Conservation (phyloP, 2,113 vertebrate species). For the Prunella fulvescens region DNA sequence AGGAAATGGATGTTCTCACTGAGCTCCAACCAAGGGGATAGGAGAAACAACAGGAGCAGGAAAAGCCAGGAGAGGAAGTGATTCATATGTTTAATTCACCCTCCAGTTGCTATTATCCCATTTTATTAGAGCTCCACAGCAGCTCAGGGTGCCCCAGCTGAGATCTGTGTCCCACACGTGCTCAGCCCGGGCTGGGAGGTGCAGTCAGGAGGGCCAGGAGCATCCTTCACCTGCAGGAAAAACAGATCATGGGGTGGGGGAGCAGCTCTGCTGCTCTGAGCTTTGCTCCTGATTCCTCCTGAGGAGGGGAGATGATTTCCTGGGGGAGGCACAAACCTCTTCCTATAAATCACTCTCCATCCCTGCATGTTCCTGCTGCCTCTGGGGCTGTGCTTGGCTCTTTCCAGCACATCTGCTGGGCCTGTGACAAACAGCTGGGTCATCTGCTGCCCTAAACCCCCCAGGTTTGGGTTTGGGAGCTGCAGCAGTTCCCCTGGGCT, state of each 20-base stretch:
- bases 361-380: fast-evolving
- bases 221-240: neutral
- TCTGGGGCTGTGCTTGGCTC: neutral
- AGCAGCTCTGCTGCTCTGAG: neutral
- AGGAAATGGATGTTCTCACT: neutral
- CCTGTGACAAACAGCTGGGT: neutral
- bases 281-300: neutral
- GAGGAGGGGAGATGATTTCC: neutral
- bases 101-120: neutral
- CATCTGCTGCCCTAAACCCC: neutral
- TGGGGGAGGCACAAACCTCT: neutral
- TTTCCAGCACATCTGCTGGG: neutral
- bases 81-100: constrained; percentile 42
- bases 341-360: neutral
- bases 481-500: neutral
- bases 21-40: neutral
- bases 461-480: neutral
- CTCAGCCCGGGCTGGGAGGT: neutral
- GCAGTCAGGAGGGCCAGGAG: neutral
- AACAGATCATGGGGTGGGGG: neutral
- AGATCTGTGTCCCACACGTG: neutral
- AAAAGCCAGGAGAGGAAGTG: constrained; percentile 22
- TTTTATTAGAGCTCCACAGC: neutral
- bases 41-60: neutral
- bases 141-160: neutral